Evolutionary conservation across 1,140 invertebrate species (phyloP), one percentile per base, ranked within the genome.

Genomic region (Araneus ventricosus): DNA sequence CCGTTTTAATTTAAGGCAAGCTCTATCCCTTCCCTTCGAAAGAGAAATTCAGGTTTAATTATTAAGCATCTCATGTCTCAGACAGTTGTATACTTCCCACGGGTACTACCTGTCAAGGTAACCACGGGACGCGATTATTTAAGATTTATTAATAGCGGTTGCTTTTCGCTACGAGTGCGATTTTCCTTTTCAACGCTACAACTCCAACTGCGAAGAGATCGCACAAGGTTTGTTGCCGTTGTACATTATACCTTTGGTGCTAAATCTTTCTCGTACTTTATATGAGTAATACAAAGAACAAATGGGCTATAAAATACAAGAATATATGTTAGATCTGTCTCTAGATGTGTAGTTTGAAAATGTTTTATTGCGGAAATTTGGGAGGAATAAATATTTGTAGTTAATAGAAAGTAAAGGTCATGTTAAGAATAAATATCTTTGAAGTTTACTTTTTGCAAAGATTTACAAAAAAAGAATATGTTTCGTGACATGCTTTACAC

Each of bases 51-150:
- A 7, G n/a, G 80, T 52, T 84, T 41, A 84, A 84, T 84, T 45
- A 84, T 84, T 84, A 84, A 84, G 80, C 80, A 45, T n/a, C 39
- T 41, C 39, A 84, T 84, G 80, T 84, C 80, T 30, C 24, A 45
- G n/a, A 24, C 80, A 84, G 39, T 84, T 84, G 80, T 52, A 84
- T 52, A 30, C 80, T 84, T 84, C 80, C 80, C 80, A 84, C 80
- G 80, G 80, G 80, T 52, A 27, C 39, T n/a, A 27, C 80, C 80
- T 84, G 80, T 84, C 80, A 84, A 6, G 80, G n/a, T 41, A 41
- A 24, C 24, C 39, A 45, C 22, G 80, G 39, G 39, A 84, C 80
- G 45, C 80, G 37, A 84, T 84, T 30, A 84, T 52, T 84, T 84
- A 84, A 45, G 80, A 52, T 84, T 45, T 84, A 84, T 84, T 84